Base-by-base conservation (phyloP, 2,797 vertebrate genomes). In the Coilia nasus region DNA sequence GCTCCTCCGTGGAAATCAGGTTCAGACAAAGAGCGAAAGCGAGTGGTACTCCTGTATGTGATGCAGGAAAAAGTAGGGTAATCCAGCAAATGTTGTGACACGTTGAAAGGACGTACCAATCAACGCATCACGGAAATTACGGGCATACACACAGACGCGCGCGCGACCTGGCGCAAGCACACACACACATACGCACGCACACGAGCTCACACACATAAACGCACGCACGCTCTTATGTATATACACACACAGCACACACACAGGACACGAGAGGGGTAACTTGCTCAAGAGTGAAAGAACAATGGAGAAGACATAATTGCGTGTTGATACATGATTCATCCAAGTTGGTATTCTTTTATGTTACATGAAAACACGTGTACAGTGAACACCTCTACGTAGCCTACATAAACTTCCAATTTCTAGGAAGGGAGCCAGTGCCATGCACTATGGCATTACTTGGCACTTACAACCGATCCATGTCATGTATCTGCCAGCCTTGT, bases 41-140 rank as follows among this genome's bases (percentile, higher is more conserved):
- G 87, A 93, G 87, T 89, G 90, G 87, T 88, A 91, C 88, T 90
- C 89, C 87, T 88, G 82, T 75, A 92, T 87, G 84, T 87, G 89
- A 87, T 88, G 93, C 88, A 91, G 85, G 91, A 89, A 94, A 92
- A 96, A 93, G 91, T 95, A 91, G 92, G 93, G 91, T 96, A 95
- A 96, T 96, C 95, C 95, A 94, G 89, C 92, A 95, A 95, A 96
- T 94, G 82, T 94, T 91, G 93, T 95, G 95, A 96, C 95, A 95
- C 95, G 93, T 90, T 94, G 89, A 90, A 93, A 87, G 92, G 89
- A 94, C 88, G 95, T 93, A 95, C 95, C 95, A 95, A 96, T 96
- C 94, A 95, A 92, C 90, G 93, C 91, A 91, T 84, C 89, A 83
- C 89, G 83, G 91, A 90, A 62, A 78, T 75, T 85, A 83, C 87